Evolutionary conservation across 2,888 invertebrate species (phyloP).

Genomic region (Apamea monoglypha): DNA sequence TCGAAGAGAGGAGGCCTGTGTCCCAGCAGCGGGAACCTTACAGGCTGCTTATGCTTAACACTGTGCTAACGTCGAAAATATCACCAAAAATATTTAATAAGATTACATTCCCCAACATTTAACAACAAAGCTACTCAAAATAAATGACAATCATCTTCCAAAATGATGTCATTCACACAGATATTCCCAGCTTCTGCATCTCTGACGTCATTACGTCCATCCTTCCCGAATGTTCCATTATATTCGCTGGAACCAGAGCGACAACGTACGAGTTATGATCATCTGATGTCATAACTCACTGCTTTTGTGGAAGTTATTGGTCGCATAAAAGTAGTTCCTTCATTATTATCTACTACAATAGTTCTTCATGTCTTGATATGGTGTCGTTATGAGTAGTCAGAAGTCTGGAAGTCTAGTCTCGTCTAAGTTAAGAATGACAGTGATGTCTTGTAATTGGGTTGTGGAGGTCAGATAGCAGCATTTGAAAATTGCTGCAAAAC

Average conservation of each 20-base stretch:
- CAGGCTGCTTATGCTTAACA: too few species aligned
- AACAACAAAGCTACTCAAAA: background rate
- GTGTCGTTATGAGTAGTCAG: background rate
- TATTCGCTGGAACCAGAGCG: slow-evolving; percentile 26
- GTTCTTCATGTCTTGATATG: slow-evolving; percentile 12
- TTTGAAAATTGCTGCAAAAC: background rate
- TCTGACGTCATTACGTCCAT: slow-evolving; percentile 16
- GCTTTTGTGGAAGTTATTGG: slow-evolving; percentile 42
- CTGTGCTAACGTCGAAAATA: background rate
- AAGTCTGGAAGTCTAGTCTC: background rate
- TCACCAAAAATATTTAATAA: background rate
- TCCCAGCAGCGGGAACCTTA: background rate
- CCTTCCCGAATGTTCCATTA: slow-evolving; percentile 6
- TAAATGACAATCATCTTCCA: background rate
- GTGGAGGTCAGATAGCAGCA: too few species aligned
- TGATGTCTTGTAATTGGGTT: background rate
- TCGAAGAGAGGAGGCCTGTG: background rate
- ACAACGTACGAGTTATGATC: slow-evolving; percentile 44
- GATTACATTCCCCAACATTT: background rate
- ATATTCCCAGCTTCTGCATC: slow-evolving; percentile 2
- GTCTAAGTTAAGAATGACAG: background rate
- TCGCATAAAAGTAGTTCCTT: slow-evolving; percentile 44
- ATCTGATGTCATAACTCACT: slow-evolving; percentile 44
- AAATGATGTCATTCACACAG: background rate
- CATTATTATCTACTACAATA: slow-evolving; percentile 36